Percentiles rank a stretch among this genome's conserved stretches.
phyloP scores from a whole-genome alignment of 1,140 invertebrate genomes.

The Coelopa frigida region DNA sequence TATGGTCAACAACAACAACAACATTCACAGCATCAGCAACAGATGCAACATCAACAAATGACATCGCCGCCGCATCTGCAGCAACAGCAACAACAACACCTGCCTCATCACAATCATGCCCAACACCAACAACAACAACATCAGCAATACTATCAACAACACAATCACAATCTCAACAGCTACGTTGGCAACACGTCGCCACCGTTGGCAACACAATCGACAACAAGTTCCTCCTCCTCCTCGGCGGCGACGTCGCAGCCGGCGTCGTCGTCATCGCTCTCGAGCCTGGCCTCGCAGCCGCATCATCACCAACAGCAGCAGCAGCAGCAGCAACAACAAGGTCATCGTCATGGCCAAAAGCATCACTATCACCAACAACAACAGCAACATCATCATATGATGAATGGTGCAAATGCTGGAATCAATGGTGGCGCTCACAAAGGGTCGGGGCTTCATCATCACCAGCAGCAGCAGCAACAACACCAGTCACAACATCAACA shows the following conservation, averaged over 20 bases:
- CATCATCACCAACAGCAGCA: conserved; percentile 19
- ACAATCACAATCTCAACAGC: conserved; percentile 24
- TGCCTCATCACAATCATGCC: conserved; percentile 23
- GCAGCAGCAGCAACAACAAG: conserved; percentile 25
- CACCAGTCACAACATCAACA: conserved; percentile 9
- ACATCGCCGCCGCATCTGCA: conserved; percentile 3
- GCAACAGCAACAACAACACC: conserved; percentile 30
- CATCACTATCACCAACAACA: conserved; percentile 19
- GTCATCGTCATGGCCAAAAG: conserved; percentile 15
- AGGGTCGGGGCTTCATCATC: conserved; percentile 11
- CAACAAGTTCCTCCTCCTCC: conserved; percentile 39
- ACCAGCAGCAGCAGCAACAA: conserved; percentile 15
- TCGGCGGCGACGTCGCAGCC: conserved; percentile 40
- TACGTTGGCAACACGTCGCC: conserved; percentile 29
- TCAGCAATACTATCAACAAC: conserved; percentile 22
- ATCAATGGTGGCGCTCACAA: conserved; percentile 28
- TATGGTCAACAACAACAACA: conserved; percentile 23
- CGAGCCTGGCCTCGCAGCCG: conserved; percentile 36
- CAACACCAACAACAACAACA: conserved; percentile 21
- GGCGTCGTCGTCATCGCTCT: conserved; percentile 37
- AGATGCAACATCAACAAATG: conserved; percentile 10
- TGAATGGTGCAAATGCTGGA: conserved; percentile 20
- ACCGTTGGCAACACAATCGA: conserved; percentile 29
- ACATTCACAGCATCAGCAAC: conserved; percentile 9
- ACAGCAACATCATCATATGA: conserved; percentile 21